These are phyloP conservation scores for Oreocharis arfaki DNA, from an alignment of 2,113 vertebrate species.

Conservation along the genomic window DNA sequence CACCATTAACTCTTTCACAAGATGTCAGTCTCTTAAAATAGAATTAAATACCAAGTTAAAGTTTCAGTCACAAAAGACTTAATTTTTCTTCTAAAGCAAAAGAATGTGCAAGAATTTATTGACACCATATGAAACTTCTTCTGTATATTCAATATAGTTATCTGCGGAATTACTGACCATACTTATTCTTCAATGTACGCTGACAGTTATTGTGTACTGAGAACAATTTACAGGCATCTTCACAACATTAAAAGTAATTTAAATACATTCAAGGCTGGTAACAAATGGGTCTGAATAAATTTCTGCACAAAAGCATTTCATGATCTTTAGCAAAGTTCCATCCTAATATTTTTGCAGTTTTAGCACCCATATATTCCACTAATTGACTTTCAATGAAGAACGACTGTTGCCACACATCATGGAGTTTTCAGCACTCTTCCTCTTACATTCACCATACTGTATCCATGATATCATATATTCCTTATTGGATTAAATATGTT, in stretches of 20 bases:
- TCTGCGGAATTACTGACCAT: slow-evolving; percentile 9
- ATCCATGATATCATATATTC: background rate
- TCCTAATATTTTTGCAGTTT: slow-evolving; percentile 30
- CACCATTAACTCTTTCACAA: background rate
- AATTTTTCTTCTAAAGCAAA: background rate
- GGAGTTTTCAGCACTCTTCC: background rate
- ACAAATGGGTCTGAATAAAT: slow-evolving; percentile 25
- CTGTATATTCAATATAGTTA: background rate
- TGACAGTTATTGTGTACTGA: slow-evolving; percentile 19
- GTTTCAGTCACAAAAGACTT: background rate
- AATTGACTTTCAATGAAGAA: slow-evolving; percentile 36
- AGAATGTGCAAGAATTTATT: background rate
- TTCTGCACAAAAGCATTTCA: slow-evolving; percentile 5
- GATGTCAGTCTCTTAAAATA: background rate
- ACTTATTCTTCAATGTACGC: background rate
- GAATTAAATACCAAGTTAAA: background rate
- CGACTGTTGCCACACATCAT: background rate
- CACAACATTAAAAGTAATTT: slow-evolving; percentile 57
- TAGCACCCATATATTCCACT: background rate
- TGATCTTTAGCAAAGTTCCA: slow-evolving; percentile 26
- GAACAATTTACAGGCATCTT: slow-evolving; percentile 46
- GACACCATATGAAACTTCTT: background rate
- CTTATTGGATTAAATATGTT: slow-evolving; percentile 12
- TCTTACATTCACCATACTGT: background rate
- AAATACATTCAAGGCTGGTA: slow-evolving; percentile 55